Conservation (phyloP, 2,797 vertebrate genomes). For the Gallinago solitaria region DNA sequence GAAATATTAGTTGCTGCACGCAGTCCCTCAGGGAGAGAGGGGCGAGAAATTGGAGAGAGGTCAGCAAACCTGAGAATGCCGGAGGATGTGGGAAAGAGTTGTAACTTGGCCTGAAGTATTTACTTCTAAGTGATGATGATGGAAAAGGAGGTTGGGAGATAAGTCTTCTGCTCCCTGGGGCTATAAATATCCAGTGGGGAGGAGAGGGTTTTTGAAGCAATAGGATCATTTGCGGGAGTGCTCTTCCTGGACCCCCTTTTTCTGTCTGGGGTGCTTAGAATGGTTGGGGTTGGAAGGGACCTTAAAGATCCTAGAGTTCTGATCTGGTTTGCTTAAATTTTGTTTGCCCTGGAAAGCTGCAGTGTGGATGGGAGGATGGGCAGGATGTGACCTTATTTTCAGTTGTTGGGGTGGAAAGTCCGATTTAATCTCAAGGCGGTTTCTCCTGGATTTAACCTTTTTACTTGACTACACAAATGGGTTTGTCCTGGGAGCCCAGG, state of each 20-base stretch:
- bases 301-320: too few species aligned
- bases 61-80: not conserved
- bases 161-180: not conserved
- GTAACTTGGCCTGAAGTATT: not conserved
- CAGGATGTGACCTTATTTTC: not conserved
- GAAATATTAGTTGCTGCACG: accelerated
- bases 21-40: not conserved
- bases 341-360: not conserved
- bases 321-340: too few species aligned
- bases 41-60: not conserved
- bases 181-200: not conserved
- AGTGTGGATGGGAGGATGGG: not conserved
- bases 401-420: not conserved
- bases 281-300: too few species aligned
- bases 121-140: accelerated
- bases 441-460: not conserved
- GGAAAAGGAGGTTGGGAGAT: not conserved
- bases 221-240: not conserved
- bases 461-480: not conserved
- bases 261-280: not conserved
- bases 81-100: not conserved
- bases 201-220: not conserved
- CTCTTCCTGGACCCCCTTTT: not conserved
- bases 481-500: not conserved
- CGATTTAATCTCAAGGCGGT: not conserved